Conservation (phyloP, 2,113 vertebrate species). For the Podocnemis expansa region DNA sequence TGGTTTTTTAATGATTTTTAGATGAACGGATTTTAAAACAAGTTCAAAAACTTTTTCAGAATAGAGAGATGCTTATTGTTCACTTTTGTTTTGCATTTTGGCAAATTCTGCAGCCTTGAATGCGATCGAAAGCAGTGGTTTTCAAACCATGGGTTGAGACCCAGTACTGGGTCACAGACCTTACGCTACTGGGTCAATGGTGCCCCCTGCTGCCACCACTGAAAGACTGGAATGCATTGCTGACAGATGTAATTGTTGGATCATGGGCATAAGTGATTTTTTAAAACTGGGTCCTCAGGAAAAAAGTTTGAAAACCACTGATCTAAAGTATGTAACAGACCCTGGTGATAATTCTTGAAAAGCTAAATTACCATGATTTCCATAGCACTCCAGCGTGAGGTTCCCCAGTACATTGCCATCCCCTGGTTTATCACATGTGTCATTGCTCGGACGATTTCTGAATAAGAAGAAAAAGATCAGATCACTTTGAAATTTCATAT, state of each 20-base stretch:
- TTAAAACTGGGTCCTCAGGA: no score
- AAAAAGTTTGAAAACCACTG: no score
- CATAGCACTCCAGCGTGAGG: conserved; percentile 96
- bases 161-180: no score
- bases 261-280: no score
- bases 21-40: background rate
- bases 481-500: background rate
- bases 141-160: no score
- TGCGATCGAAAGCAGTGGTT: background rate
- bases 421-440: conserved; percentile 97
- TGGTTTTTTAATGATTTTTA: rapidly evolving
- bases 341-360: rapidly evolving
- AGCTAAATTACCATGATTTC: conserved; percentile 92
- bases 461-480: background rate
- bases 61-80: rapidly evolving
- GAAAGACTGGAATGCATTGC: no score
- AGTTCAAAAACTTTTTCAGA: background rate
- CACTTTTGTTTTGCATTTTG: background rate
- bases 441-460: conserved; percentile 98
- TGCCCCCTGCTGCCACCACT: no score
- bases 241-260: no score
- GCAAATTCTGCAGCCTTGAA: background rate
- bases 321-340: background rate
- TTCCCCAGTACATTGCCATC: conserved; percentile 99
- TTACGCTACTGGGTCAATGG: no score